These are phyloP conservation scores for Desoria tigrina DNA, from an alignment of 2,888 invertebrate species.

Conservation along the genomic window DNA sequence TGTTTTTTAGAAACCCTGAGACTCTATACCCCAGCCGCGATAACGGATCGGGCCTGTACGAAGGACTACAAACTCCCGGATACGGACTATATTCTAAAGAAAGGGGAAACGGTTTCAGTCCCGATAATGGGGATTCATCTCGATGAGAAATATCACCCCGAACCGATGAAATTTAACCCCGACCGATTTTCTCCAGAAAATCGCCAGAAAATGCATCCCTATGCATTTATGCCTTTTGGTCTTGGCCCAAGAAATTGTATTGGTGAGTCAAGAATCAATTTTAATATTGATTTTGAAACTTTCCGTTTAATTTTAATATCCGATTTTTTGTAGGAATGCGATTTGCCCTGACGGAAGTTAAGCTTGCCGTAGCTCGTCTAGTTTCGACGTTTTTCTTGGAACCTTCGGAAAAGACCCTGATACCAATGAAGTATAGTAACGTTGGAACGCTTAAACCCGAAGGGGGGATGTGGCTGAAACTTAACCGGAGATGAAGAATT, in stretches of 20 bases:
- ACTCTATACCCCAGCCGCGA: slow-evolving; percentile 59
- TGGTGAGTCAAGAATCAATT: too few relatives aligned
- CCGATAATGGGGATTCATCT: slow-evolving; percentile 64
- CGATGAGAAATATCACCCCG: slow-evolving; percentile 63
- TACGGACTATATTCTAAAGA: slow-evolving; percentile 60
- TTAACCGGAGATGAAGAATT: too few relatives aligned
- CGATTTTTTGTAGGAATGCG: slow-evolving; percentile 56
- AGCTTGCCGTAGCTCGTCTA: slow-evolving; percentile 59
- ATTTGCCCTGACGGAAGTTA: slow-evolving; percentile 62
- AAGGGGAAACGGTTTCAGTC: slow-evolving; percentile 62
- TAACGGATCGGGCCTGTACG: slow-evolving; percentile 56
- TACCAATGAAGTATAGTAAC: slow-evolving; percentile 57
- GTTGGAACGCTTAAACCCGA: too few relatives aligned
- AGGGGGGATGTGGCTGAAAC: too few relatives aligned
- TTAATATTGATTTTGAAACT: too few relatives aligned
- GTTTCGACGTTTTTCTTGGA: slow-evolving; percentile 60
- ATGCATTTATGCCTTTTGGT: slow-evolving; percentile 59
- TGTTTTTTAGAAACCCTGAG: slow-evolving; percentile 59
- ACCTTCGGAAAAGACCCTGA: slow-evolving; percentile 58
- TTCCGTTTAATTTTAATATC: too few relatives aligned
- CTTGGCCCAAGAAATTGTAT: neutral
- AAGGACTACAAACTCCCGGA: slow-evolving; percentile 61
- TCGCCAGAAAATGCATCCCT: slow-evolving; percentile 60
- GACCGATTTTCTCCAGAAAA: slow-evolving; percentile 65
- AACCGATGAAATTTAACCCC: slow-evolving; percentile 64